Evolutionary conservation across 1,140 invertebrate genomes (phyloP), one percentile per base, ranked within the genome.

Genomic region (Drosophila hydei): DNA sequence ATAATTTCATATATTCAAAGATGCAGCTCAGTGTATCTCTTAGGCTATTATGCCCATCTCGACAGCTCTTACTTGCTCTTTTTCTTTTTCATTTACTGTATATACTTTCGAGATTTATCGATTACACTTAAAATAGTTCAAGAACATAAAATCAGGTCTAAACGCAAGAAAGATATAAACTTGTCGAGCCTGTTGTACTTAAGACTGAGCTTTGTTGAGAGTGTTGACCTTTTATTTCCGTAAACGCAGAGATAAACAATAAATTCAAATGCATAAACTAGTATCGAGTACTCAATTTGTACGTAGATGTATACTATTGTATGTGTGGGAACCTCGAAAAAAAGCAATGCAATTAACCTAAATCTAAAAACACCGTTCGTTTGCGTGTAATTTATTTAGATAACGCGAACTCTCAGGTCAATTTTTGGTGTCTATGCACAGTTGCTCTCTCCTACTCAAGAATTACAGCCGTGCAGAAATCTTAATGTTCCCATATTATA

Each of bases 51-150:
- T 6, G n/a, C 48, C 12, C 8, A n/a, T 18, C 1, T 51, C 3
- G n/a, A 8, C n/a, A 9, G 0, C 19, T 25, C 5, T 11, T 36
- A 9, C 3, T 40, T 23, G 45, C 42, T 56, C 61, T 48, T 42
- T 25, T 8, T 16, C 5, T 4, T 1, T 14, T 40, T 55, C 27
- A 58, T n/a, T 25, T 19, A 18, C 19, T 38, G 11, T 11, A 38
- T 19, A n/a, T 60, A 25, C 51, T 45, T 38, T 62, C 36, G 33
- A 62, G 25, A 63, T 71, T 73, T 58, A 79, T 79, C 52, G 76
- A 79, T 79, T 79, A 51, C 65, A 68, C 59, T 61, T 56, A 65
- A 65, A 79, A 75, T 64, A 70, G 67, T 69, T 62, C 65, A 61
- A 63, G 45, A 38, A 73, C 52, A 36, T 48, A 60, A 42, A 52